Percentiles rank a stretch among this genome's conserved stretches.
These are phyloP conservation scores for Porites cylindrica DNA, from an alignment of 92 coral and sea anemone species.

Conservation along the genomic window DNA sequence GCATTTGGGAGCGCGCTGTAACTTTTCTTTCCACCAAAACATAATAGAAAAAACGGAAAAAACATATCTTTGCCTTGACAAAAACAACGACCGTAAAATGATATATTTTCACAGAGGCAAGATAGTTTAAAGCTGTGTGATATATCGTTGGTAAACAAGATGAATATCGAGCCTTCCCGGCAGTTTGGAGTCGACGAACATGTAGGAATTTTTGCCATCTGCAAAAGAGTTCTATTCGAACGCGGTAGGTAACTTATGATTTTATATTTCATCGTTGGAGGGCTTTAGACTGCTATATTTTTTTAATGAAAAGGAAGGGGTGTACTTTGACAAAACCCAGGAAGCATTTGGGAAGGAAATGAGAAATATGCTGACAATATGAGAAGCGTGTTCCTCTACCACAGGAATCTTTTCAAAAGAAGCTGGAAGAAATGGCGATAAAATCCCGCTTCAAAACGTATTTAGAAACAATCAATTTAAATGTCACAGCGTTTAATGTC, in stretches of 20 bases:
- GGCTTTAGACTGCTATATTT: conserved; percentile 12
- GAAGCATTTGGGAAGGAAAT: conserved; percentile 33
- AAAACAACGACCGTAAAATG: conserved; percentile 47
- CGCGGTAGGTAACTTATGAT: conserved; percentile 58
- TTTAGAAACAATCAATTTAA: conserved; percentile 19
- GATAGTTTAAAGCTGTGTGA: conserved; percentile 27
- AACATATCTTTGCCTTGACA: conserved; percentile 27
- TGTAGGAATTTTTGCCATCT: conserved; percentile 51
- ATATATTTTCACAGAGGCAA: conserved; percentile 47
- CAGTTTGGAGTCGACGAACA: conserved; percentile 32
- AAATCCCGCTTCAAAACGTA: conserved; percentile 16
- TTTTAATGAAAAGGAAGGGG: conserved; percentile 13
- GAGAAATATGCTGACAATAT: conserved; percentile 38
- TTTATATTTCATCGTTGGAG: conserved; percentile 45
- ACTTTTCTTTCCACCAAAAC: conserved; percentile 10
- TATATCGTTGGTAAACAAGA: conserved; percentile 35
- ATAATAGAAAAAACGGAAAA: conserved; percentile 36
- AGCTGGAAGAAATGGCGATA: neutral
- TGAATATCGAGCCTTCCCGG: conserved; percentile 29
- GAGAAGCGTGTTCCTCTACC: conserved; percentile 34
- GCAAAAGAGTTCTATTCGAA: conserved; percentile 9
- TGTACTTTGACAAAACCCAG: conserved; percentile 31
- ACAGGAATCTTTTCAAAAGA: conserved; percentile 40
- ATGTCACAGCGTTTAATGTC: conserved; percentile 16
- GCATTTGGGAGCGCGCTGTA: neutral